Conservation (phyloP, 1,140 invertebrate genomes). For the Heterodera carotae region DNA sequence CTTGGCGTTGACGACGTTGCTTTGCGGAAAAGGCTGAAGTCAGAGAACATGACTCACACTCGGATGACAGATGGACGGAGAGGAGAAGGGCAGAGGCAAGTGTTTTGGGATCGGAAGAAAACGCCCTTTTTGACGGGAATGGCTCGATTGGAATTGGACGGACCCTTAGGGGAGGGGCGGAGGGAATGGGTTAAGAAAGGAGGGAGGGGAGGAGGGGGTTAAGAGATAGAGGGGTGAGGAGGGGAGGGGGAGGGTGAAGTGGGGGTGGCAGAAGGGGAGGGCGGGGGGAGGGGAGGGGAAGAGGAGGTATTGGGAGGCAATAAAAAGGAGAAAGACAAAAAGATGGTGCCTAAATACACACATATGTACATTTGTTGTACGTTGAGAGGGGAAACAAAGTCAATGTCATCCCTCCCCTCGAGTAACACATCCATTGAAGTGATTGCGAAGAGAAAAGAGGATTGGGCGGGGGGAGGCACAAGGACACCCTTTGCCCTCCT, state of each 20-base stretch:
- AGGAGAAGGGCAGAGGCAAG: neutral
- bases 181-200: neutral
- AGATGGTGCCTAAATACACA: neutral
- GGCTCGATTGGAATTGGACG: neutral
- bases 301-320: constrained; percentile 9
- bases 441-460: neutral
- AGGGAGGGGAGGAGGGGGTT: neutral
- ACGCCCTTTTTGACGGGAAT: neutral
- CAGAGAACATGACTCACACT: neutral
- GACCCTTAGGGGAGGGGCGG: neutral
- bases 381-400: neutral
- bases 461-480: neutral
- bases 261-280: neutral
- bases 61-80: neutral
- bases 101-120: neutral
- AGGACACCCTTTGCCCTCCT: neutral
- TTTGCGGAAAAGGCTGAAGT: constrained; percentile 2
- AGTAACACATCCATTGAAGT: neutral
- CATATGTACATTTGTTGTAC: neutral
- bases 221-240: neutral
- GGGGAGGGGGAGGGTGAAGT: too few relatives aligned
- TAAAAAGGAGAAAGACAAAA: neutral
- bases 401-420: constrained; percentile 9
- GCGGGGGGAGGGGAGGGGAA: neutral
- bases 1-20: constrained; percentile 14